Conservation (phyloP, 2,888 invertebrate species). For the Phalangium opilio region DNA sequence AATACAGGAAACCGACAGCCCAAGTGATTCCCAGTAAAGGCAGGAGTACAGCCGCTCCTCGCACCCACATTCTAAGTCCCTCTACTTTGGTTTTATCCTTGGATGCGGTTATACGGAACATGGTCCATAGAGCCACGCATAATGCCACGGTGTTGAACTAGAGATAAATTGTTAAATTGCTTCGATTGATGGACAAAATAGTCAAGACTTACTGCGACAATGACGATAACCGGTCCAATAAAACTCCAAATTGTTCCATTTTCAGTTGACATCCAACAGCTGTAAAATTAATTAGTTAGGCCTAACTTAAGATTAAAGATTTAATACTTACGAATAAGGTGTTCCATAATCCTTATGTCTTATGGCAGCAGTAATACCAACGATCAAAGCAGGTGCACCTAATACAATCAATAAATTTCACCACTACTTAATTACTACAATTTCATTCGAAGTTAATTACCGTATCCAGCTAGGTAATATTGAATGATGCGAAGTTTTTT, state of each 20-base stretch:
- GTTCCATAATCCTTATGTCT: constrained; percentile 6
- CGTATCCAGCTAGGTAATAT: constrained; percentile 18
- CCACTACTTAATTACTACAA: too few relatives aligned
- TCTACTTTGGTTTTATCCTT: constrained; percentile 11
- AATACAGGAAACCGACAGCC: constrained; percentile 17
- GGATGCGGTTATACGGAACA: constrained; percentile 7
- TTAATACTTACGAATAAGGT: constrained; percentile 7
- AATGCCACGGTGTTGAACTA: constrained; percentile 11
- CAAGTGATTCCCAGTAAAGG: constrained; percentile 19
- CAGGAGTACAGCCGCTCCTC: constrained; percentile 15
- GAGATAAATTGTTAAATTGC: constrained; percentile 1
- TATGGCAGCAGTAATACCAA: constrained; percentile 8
- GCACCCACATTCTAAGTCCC: constrained; percentile 11
- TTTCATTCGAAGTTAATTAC: too few relatives aligned
- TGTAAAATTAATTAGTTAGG: constrained; percentile 3
- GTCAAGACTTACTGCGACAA: constrained; percentile 14
- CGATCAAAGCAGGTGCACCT: constrained; percentile 9
- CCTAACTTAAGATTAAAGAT: too few relatives aligned
- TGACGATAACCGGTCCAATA: constrained; percentile 15
- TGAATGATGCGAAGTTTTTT: constrained; percentile 12
- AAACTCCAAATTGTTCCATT: constrained; percentile 18
- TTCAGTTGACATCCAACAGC: constrained; percentile 18
- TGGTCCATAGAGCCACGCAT: constrained; percentile 7
- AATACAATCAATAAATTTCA: too few relatives aligned
- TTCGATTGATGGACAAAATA: too few relatives aligned